Evolutionary conservation across 2,888 invertebrate species (phyloP).

Genomic region (Geotrupes spiniger): DNA sequence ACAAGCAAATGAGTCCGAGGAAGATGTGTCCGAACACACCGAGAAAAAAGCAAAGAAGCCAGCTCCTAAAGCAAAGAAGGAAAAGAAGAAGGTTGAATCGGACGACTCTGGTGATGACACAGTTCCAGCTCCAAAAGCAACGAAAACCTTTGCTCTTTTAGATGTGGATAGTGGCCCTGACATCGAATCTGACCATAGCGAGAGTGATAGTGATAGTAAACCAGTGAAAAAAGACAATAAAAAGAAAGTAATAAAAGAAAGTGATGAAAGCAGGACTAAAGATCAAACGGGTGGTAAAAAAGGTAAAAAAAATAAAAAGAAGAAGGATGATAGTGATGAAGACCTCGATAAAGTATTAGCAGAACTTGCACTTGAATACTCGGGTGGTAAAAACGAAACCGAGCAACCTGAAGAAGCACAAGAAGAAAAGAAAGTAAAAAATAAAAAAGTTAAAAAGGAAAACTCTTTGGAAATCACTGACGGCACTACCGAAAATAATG

Average conservation of each 20-base stretch:
- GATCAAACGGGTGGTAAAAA: conserved; percentile 57
- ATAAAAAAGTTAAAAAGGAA: conserved; percentile 47
- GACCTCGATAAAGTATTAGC: conserved; percentile 82
- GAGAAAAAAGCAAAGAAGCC: conserved; percentile 47
- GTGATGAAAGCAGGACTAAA: conserved; percentile 47
- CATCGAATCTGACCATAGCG: conserved; percentile 38
- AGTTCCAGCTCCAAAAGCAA: conserved; percentile 46
- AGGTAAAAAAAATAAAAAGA: conserved; percentile 69
- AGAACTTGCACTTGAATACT: conserved; percentile 78
- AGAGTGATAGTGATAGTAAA: conserved; percentile 48
- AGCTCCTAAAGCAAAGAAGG: conserved; percentile 37
- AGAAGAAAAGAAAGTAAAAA: conserved; percentile 39
- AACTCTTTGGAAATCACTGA: conserved; percentile 17
- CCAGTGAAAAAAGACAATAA: conserved; percentile 46
- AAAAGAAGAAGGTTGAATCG: conserved; percentile 40
- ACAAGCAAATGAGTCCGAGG: conserved; percentile 44
- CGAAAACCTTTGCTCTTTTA: conserved; percentile 54
- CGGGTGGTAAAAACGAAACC: conserved; percentile 60
- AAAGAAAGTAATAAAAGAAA: conserved; percentile 47
- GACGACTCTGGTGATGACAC: conserved; percentile 48
- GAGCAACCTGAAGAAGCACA: conserved; percentile 48
- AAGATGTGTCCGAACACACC: conserved; percentile 38
- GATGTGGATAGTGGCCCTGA: conserved; percentile 61
- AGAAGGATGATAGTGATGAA: conserved; percentile 74
- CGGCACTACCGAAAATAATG: conserved; percentile 22